These are phyloP conservation scores for Tapirus indicus DNA, from an alignment of 2,797 vertebrate species.

Conservation along the genomic window DNA sequence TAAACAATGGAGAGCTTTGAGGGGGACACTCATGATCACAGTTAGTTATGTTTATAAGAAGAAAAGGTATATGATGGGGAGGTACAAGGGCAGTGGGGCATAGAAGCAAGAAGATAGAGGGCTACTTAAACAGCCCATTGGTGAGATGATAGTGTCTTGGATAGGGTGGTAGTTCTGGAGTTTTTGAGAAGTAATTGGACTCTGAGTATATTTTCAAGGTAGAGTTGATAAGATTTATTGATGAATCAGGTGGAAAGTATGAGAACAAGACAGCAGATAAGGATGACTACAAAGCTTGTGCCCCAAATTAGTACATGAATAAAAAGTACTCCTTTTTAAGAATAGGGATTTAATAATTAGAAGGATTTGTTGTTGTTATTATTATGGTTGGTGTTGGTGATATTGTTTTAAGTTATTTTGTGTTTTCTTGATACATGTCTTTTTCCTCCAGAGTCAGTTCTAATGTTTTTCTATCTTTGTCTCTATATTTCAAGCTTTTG, in stretches of 20 bases:
- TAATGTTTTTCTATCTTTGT: not conserved
- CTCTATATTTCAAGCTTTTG: not conserved
- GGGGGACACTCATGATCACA: not conserved
- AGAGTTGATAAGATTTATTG: not conserved
- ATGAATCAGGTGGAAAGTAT: not conserved
- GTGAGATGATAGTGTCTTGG: not conserved
- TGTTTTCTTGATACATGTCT: not conserved
- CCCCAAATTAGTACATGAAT: not conserved
- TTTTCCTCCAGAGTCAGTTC: not conserved
- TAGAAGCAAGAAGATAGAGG: not conserved
- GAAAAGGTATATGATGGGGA: not conserved
- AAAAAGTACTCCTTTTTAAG: not conserved
- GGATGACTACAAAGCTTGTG: not conserved
- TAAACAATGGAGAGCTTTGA: not conserved
- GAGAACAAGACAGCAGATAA: not conserved
- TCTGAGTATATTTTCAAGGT: not conserved
- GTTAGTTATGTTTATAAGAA: not conserved
- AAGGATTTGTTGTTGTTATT: not conserved
- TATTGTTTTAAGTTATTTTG: not conserved
- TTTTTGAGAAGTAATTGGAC: not conserved
- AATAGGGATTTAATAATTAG: not conserved
- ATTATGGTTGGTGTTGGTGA: not conserved
- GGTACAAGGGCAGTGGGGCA: rapidly evolving
- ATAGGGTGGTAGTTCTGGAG: not conserved
- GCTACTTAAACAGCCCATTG: not conserved